Conservation (phyloP, 92 coral and sea anemone species). For the Palythoa grandiflora region DNA sequence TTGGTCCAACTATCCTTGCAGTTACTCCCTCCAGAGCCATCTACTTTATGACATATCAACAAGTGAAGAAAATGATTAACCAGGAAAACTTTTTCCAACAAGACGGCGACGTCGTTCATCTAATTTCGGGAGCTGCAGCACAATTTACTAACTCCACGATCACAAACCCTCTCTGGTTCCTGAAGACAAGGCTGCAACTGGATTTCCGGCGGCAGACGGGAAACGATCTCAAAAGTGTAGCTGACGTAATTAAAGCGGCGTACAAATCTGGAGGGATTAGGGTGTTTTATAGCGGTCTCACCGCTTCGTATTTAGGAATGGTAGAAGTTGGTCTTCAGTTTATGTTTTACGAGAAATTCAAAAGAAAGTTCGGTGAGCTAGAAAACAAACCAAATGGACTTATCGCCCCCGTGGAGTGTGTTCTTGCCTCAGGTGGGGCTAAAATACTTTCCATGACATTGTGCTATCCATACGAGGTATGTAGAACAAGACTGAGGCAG, state of each 20-base stretch:
- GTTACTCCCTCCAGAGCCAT: conserved; percentile 63
- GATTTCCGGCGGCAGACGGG: conserved; percentile 28
- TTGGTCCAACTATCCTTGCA: conserved; percentile 55
- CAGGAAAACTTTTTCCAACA: not conserved
- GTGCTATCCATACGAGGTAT: conserved; percentile 63
- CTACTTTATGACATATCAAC: conserved; percentile 54
- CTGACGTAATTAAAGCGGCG: not conserved
- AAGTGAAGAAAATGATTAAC: conserved; percentile 38
- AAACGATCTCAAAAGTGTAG: conserved; percentile 25
- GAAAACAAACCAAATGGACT: conserved; percentile 19
- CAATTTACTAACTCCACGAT: conserved; percentile 51
- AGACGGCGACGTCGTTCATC: conserved; percentile 39
- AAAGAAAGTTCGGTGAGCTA: conserved; percentile 32
- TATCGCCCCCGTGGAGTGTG: conserved; percentile 24
- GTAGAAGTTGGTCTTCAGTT: conserved; percentile 53
- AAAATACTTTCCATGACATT: conserved; percentile 48
- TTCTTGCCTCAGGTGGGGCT: conserved; percentile 26
- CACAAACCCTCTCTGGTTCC: conserved; percentile 66
- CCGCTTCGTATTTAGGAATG: conserved; percentile 62
- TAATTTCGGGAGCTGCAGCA: conserved; percentile 51
- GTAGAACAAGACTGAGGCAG: conserved; percentile 59
- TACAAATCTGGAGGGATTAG: conserved; percentile 50
- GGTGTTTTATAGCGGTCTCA: conserved; percentile 54
- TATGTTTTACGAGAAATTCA: conserved; percentile 50
- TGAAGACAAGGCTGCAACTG: conserved; percentile 61